Conservation (phyloP, 2,888 invertebrate species). For the Parnassius mnemosyne region DNA sequence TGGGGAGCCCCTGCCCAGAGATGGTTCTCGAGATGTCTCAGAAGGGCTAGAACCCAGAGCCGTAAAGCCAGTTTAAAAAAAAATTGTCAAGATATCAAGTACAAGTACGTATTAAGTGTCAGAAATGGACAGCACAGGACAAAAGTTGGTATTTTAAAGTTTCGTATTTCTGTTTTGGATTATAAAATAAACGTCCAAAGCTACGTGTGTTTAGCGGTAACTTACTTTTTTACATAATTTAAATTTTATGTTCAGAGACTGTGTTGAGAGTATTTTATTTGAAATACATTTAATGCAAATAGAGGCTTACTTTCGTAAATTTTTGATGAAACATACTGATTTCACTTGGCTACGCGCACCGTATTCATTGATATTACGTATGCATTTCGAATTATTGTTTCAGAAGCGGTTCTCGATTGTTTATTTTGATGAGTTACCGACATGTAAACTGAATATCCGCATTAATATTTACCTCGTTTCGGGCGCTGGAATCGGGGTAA, state of each 20-base stretch:
- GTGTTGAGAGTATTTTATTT: background rate
- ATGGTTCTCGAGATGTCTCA: no score
- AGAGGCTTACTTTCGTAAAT: constrained; percentile 27
- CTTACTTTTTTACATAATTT: constrained; percentile 9
- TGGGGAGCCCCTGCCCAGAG: no score
- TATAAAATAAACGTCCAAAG: constrained; percentile 18
- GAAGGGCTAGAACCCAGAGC: no score
- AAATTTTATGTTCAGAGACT: background rate
- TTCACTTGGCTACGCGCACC: constrained; percentile 64
- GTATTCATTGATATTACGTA: constrained; percentile 37
- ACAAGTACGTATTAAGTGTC: background rate
- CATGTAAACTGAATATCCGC: constrained; percentile 27
- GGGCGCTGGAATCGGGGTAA: constrained; percentile 16
- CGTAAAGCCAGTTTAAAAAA: no score
- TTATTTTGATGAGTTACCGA: constrained; percentile 15
- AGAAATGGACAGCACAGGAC: constrained; percentile 19
- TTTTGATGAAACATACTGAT: constrained; percentile 42
- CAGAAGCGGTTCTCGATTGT: constrained; percentile 22
- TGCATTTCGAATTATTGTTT: constrained; percentile 26
- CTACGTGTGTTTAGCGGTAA: constrained; percentile 12
- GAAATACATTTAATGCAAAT: background rate
- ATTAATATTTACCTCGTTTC: constrained; percentile 19
- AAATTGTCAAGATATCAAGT: constrained; percentile 1
- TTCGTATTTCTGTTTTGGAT: constrained; percentile 10
- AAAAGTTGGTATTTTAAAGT: constrained; percentile 16